Base-by-base conservation (phyloP, 1,140 invertebrate species). In the Mylabris phalerata region DNA sequence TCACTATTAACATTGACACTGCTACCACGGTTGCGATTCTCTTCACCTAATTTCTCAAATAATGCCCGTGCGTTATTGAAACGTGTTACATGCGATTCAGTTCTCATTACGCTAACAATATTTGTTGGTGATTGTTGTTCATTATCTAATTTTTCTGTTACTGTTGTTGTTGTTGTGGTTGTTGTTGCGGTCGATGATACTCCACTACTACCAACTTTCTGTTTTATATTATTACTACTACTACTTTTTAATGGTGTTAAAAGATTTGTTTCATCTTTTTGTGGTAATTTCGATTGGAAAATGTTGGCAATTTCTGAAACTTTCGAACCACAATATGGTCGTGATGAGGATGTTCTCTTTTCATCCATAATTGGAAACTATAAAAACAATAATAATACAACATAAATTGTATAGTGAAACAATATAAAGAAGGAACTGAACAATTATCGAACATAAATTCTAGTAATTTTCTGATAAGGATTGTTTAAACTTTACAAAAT, bases 31-130 rank as follows among this genome's bases (percentile, higher is more conserved):
- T 57, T 57, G 7, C 64, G 64, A 50, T 71, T 70, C 64, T 89
- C 86, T 57, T 88, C 86, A 24, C 92, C 92, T 55, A 96, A 79
- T 69, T 93, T 93, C 73, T 95, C 93, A 75, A 97, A 96, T 24
- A 97, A 80, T 25, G 93, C 93, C 38, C 92, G 79, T 0, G 93
- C 93, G 74, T 89, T 93, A 71, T 95, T 95, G 75, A 97, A 96
- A 48, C 93, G 78, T 11, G 90, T 86, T 60, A 93, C 83, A 71
- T 93, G 90, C 60, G 90, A 92, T 76, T 94, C 91, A 3, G 89
- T 90, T 49, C 91, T 79, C 43, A 88, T 88, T n/a, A 90, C 86
- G 3, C 86, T 87, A 41, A 87, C 84, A n/a, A 4, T 42, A n/a
- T 10, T 42, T 42, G 41, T 10, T n/a, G 9, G 3, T 42, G 25